Evolutionary conservation across 1,140 invertebrate genomes (phyloP), one percentile per base, ranked within the genome.

Genomic region (Pseudomyrmex flavicornis): DNA sequence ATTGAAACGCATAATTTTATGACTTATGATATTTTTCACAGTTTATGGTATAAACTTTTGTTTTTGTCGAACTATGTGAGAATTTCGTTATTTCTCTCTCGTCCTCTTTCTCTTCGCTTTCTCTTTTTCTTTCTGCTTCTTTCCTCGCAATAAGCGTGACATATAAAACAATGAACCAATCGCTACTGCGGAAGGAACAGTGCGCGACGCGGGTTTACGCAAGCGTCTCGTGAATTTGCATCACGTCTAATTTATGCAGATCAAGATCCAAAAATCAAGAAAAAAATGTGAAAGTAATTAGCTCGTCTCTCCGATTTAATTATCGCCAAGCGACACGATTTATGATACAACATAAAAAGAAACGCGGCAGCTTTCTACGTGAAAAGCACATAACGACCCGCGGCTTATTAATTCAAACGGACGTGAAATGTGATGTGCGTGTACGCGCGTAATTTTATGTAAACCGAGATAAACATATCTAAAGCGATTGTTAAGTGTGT

Each of bases 261-360:
- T 70, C 7, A 15, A 70, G 44, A 7, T 17, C n/a, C 72, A 80
- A 80, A 72, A 72, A 70, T 20, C 10, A 50, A 72, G 44, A 7
- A 80, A 80, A 80, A 61, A 61, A 72, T 72, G 76, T 80, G 54
- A 72, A 80, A 80, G 54, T 48, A 80, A 80, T 80, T 80, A 72
- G 54, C 54, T 44, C 10, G 8, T 72, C 54, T 80, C 3, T 80
- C 1, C 5, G 44, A 59, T 3, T 80, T 79, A 58, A 80, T 72
- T 59, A 61, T 50, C 15, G 1, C 46, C 50, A 35, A 72, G 20
- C 22, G 66, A 12, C 12, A 15, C 12, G 8, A 59, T 80, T 80
- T 80, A 72, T 80, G 54, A 15, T 48, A 70, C 44, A 1, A n/a
- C 20, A 7, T 61, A 35, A 59, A 79, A 22, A 9, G 12, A 59